Evolutionary conservation across 2,113 vertebrate species (phyloP).

Genomic region (Mionectes macconnelli): DNA sequence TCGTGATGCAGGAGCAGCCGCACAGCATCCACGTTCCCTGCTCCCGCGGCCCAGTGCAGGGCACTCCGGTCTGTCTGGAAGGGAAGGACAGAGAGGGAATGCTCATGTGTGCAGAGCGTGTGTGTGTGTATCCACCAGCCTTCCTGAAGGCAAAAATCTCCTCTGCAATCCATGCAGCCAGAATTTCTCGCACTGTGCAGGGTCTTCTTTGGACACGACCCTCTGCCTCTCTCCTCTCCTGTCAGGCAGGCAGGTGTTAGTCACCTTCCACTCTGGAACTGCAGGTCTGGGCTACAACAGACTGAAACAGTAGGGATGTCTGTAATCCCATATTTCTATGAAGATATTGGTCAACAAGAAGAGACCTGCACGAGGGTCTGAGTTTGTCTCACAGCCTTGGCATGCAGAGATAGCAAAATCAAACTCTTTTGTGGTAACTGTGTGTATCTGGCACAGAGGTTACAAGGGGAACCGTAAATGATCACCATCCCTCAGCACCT

Average conservation of each 20-base stretch:
- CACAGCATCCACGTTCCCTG: conserved; percentile 81
- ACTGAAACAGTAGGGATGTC: not conserved
- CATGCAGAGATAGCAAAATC: not conserved
- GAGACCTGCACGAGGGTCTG: not conserved
- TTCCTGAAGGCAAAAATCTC: not conserved
- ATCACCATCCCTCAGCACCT: not conserved
- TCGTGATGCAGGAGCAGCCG: conserved; percentile 81
- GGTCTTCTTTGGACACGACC: not conserved
- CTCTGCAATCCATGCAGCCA: not conserved
- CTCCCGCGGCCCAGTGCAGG: conserved; percentile 87
- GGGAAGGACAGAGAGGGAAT: not conserved
- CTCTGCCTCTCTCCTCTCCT: not conserved
- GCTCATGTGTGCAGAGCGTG: not conserved
- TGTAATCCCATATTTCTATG: not conserved
- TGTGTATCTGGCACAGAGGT: not conserved
- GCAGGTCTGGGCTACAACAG: not conserved
- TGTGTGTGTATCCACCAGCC: not conserved
- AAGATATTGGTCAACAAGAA: not conserved
- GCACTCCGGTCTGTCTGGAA: conserved; percentile 82
- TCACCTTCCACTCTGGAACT: not conserved
- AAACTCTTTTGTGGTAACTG: not conserved
- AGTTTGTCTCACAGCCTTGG: not conserved
- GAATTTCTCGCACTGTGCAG: not conserved
- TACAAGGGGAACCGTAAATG: not conserved
- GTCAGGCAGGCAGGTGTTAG: not conserved